Base-by-base conservation (phyloP, 2,888 invertebrate species). In the Apamea epomidion region DNA sequence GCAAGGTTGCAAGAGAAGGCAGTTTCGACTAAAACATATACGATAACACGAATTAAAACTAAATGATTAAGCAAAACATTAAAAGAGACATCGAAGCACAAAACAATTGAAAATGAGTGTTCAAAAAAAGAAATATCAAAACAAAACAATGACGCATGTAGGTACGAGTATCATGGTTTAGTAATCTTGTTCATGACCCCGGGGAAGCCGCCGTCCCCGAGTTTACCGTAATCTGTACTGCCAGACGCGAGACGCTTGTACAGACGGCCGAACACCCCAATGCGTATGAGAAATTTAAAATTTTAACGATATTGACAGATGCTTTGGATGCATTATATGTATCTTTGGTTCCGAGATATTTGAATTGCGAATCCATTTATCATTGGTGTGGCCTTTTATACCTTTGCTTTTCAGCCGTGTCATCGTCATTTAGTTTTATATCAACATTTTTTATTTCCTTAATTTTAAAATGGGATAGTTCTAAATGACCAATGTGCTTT, bases 111-210 rank as follows among this genome's bases (percentile, higher is more conserved):
- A 45, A 62, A 37, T 16, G 25, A 54, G 10, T 51, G 16, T 64
- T 71, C 0, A 51, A 68, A 58, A 77, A 74, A 16, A 12, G 7
- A 64, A 60, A 74, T 62, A 64, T 42, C 16, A 70, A 60, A 32
- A 84, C 69, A 78, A 82, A 76, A 82, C 64, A 64, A 71, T 71
- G 54, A 74, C 64, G 65, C 67, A 67, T 69, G 25, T 67, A 37
- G 14, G 74, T 75, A n/a, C n/a, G n/a, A n/a, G n/a, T n/a, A 80
- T 64, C 68, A 80, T 71, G 78, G 74, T 73, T 75, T 74, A 76
- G 62, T 77, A 84, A 88, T 87, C 74, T 82, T 86, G 82, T 86
- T 85, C 85, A 82, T 85, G 80, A 90, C 88, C 86, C 74, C 74
- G 68, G 82, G 83, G 88, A 85, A 60, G 76, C 77, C 84, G 73